phyloP scores from a whole-genome alignment of 2,113 vertebrate genomes.

The Microtus pennsylvanicus region DNA sequence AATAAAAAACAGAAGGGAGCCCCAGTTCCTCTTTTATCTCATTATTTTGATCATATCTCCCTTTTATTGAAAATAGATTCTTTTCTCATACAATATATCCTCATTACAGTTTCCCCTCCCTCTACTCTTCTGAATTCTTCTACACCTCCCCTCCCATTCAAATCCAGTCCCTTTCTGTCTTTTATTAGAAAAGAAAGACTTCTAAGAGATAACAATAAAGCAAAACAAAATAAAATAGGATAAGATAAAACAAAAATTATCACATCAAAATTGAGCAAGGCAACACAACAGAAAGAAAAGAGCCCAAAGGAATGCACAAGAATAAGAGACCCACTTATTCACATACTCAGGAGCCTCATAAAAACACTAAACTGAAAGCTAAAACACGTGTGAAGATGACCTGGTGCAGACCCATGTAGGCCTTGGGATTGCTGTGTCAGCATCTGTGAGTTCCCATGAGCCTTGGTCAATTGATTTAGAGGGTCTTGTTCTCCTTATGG shows the following conservation, averaged over 20 bases:
- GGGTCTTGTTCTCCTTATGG: background rate
- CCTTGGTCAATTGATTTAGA: background rate
- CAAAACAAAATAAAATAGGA: background rate
- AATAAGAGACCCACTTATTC: background rate
- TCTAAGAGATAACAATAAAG: background rate
- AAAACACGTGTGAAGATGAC: background rate
- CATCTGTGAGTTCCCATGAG: background rate
- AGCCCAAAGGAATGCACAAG: background rate
- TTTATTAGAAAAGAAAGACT: background rate
- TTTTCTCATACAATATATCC: background rate
- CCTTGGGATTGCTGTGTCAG: background rate
- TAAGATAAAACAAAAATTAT: background rate
- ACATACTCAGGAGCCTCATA: background rate
- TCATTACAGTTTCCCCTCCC: background rate
- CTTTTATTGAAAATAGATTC: background rate
- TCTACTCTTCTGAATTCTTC: background rate
- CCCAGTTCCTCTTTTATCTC: background rate
- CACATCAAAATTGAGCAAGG: background rate
- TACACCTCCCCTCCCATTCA: background rate
- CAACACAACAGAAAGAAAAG: background rate
- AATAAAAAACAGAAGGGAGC: background rate
- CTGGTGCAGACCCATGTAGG: background rate
- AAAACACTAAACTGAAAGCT: background rate
- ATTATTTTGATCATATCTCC: background rate
- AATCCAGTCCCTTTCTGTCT: background rate